Evolutionary conservation across 64 coral and sea anemone species (phyloP).

Genomic region (Porites lutea): DNA sequence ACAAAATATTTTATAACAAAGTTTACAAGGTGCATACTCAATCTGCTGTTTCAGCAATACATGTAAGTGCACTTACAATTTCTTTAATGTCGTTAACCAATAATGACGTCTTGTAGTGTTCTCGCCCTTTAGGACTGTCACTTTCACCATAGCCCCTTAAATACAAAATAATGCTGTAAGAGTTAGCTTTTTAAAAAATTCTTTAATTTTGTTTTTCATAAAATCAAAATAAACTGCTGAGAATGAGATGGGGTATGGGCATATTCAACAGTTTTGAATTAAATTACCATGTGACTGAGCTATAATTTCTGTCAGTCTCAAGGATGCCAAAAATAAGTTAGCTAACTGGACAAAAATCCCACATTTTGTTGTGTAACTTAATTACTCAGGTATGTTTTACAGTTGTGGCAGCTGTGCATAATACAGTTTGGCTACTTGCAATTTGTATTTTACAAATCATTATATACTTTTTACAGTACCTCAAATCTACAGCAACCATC

Average conservation of each 20-base stretch:
- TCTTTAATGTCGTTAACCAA: conserved; percentile 89
- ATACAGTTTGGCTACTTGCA: too few relatives aligned
- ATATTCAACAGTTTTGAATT: too few relatives aligned
- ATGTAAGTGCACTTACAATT: conserved; percentile 68
- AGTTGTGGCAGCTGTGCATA: not conserved
- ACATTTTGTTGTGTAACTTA: too few relatives aligned
- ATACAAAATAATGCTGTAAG: not conserved
- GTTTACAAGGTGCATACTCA: not conserved
- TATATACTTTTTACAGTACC: not conserved
- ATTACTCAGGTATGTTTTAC: not conserved
- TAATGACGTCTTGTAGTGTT: conserved; percentile 51
- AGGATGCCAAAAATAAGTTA: too few relatives aligned
- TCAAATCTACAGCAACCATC: conserved; percentile 88
- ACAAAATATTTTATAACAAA: too few relatives aligned
- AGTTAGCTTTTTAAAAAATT: not conserved
- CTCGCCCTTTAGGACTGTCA: conserved; percentile 83
- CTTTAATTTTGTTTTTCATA: too few relatives aligned
- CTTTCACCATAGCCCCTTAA: conserved; percentile 95
- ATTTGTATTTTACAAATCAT: too few relatives aligned
- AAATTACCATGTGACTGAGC: too few relatives aligned
- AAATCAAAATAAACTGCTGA: too few relatives aligned
- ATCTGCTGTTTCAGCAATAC: not conserved
- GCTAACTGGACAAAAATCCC: too few relatives aligned
- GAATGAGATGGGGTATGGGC: too few relatives aligned
- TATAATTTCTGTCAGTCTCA: too few relatives aligned